Percentiles rank a stretch among this genome's conserved stretches.
Evolutionary conservation across 2,888 invertebrate genomes (phyloP).

Genomic region (Xestia xanthographa): DNA sequence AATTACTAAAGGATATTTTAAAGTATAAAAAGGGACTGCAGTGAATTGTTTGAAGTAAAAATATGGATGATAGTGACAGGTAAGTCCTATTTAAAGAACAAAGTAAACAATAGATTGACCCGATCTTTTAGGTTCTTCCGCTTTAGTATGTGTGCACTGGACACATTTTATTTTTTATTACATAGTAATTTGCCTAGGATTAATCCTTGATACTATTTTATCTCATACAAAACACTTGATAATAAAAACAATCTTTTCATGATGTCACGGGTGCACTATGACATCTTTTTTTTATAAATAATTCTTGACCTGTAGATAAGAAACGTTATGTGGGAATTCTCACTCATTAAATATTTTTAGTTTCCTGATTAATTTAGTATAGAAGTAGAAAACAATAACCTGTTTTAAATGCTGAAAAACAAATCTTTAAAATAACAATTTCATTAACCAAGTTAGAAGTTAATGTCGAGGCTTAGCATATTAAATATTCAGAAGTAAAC

Average conservation of each 20-base stretch:
- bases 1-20: background rate
- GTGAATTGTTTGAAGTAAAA: conserved; percentile 3
- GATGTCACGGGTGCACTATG: conserved; percentile 47
- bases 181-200: background rate
- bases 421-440: background rate
- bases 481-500: conserved; percentile 43
- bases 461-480: background rate
- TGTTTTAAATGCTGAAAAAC: background rate
- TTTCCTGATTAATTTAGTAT: background rate
- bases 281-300: conserved; percentile 39
- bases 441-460: conserved; percentile 3
- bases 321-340: conserved; percentile 8
- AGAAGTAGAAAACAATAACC: background rate
- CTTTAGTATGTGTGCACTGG: background rate
- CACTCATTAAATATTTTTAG: conserved; percentile 3
- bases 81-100: background rate
- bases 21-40: background rate
- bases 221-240: conserved; percentile 28
- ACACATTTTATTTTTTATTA: background rate
- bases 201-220: conserved; percentile 23
- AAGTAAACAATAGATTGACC: background rate
- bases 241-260: conserved; percentile 34
- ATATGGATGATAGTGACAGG: conserved; percentile 11
- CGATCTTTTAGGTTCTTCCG: background rate
- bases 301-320: conserved; percentile 47